phyloP scores from a whole-genome alignment of 2,797 vertebrate genomes.

The Malurus leucopterus region DNA sequence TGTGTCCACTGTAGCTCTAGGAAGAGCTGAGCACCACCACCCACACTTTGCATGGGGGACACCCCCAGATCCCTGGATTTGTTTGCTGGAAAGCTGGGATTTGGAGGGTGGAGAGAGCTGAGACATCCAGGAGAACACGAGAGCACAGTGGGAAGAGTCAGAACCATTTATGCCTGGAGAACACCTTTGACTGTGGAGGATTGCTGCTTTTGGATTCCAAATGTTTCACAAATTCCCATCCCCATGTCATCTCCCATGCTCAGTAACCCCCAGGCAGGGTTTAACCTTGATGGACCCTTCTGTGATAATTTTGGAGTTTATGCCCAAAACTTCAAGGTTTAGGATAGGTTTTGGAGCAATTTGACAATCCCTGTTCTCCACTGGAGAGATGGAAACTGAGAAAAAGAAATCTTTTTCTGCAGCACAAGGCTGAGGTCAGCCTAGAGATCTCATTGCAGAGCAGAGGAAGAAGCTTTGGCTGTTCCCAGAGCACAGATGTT shows the following conservation, averaged over 20 bases:
- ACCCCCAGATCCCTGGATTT: no score
- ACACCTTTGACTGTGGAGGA: fast-evolving
- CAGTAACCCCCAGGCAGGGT: fast-evolving
- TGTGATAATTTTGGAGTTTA: neutral
- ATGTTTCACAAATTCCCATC: neutral
- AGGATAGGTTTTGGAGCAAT: neutral
- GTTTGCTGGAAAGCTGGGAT: neutral
- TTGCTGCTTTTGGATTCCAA: neutral
- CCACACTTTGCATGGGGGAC: neutral
- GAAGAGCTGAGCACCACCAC: neutral
- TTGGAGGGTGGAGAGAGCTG: neutral
- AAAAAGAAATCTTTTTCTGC: neutral
- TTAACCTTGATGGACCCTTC: neutral
- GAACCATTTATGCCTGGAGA: neutral
- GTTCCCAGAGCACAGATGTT: neutral
- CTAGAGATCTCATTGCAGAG: slow-evolving; percentile 15
- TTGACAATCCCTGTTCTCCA: neutral
- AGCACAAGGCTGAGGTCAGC: neutral
- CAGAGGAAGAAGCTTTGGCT: slow-evolving; percentile 5
- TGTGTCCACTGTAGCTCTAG: neutral
- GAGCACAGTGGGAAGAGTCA: neutral
- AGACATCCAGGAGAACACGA: fast-evolving
- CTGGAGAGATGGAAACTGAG: neutral
- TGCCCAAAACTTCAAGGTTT: neutral
- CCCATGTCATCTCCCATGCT: no score